phyloP scores from a whole-genome alignment of 2,888 invertebrate species.

The Dioctria rufipes region DNA sequence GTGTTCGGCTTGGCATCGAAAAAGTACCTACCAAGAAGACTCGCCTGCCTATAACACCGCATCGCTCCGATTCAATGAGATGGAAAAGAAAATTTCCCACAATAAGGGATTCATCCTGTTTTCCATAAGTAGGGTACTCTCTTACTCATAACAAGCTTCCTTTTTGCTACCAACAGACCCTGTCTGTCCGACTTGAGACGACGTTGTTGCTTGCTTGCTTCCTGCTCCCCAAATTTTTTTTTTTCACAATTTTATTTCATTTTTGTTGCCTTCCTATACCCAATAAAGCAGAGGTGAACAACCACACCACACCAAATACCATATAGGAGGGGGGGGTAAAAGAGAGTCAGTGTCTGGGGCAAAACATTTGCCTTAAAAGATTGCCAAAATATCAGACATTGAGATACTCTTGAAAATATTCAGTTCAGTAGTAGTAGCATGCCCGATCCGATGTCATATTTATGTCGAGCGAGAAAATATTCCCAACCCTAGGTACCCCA shows the following conservation, averaged over 20 bases:
- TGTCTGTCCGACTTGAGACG: constrained; percentile 37
- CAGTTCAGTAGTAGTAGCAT: constrained; percentile 26
- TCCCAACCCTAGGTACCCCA: not conserved
- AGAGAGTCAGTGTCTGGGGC: constrained; percentile 17
- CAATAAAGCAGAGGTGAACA: not conserved
- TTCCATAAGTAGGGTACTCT: constrained; percentile 49
- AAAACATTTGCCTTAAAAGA: constrained; percentile 49
- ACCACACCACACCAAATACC: not conserved
- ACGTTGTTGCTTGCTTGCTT: constrained; percentile 15
- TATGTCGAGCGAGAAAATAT: constrained; percentile 40
- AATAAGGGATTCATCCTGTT: constrained; percentile 53
- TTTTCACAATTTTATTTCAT: constrained; percentile 36
- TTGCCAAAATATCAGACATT: constrained; percentile 49
- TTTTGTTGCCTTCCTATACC: constrained; percentile 48
- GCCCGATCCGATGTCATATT: constrained; percentile 56
- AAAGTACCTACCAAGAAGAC: not conserved
- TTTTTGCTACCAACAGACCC: not conserved
- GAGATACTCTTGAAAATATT: constrained; percentile 38
- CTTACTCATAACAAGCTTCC: constrained; percentile 38
- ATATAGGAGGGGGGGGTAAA: not conserved
- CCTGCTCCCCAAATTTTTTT: constrained; percentile 1
- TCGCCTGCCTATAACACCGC: not conserved
- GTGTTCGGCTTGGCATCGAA: constrained; percentile 9
- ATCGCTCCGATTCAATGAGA: constrained; percentile 55
- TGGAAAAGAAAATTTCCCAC: constrained; percentile 60